Base-by-base conservation (phyloP, 2,888 invertebrate genomes). In the Sinhomidia bicolor region DNA sequence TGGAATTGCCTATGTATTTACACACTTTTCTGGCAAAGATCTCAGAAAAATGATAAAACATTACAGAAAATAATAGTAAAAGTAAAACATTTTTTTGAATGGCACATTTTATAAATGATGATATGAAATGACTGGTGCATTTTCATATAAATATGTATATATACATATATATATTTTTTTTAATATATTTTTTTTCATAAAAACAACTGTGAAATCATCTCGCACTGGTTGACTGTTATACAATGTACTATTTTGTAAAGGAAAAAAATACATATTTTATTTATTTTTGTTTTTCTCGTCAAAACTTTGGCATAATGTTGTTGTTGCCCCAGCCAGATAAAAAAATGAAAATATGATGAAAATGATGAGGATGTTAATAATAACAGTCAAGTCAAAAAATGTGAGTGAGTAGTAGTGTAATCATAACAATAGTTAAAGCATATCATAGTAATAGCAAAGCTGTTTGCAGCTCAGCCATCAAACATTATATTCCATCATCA, bases 21-120 rank as follows among this genome's bases (percentile, higher is more conserved):
- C 83, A 71, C 71, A 54, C 65, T 84, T 85, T 65, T 47, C 85
- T 85, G 85, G 85, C 85, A 85, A 78, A 85, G 36, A 44, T 78
- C 85, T 51, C 57, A 84, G 41, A 26, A 80, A 80, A 80, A 62
- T 80, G 80, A 80, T 80, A 80, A 82, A 36, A 29, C 44, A 44
- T 14, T 20, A 68, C 12, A 32, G 10, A 17, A 17, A 68, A 1
- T 6, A 76, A 76, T 74, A 41, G 7, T 36, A 36, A 36, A 68
- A 36, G 17, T 17, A 20, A 68, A 68, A 68, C 68, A 68, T 68
- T 68, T 68, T 36, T 68, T 71, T 71, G 71, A 71, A 71, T 71
- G 71, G 44, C 44, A 47, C 10, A 47, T 47, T n/a, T 36, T 41
- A 41, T 41, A 36, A 32, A 17, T 23, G 74, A 14, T 78, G 74